A percentile compares a stretch with the other conserved stretches of the same genome.
These are phyloP conservation scores for Drosophila affinis DNA, from an alignment of 2,888 invertebrate species.

Conservation along the genomic window DNA sequence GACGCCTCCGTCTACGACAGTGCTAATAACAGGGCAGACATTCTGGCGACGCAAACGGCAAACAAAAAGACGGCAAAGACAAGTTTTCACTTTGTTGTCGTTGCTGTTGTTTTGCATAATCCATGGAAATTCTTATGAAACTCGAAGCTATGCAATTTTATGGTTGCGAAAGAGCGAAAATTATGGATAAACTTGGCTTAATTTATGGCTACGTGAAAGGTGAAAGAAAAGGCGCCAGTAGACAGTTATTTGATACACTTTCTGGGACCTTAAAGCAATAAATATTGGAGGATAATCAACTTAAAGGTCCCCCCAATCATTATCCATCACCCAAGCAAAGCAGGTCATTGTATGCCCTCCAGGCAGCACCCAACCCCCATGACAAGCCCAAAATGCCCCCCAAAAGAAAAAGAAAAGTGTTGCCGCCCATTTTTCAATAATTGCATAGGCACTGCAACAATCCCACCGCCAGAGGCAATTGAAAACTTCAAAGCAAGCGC, in stretches of 20 bases:
- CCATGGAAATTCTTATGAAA: constrained; percentile 53
- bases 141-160: constrained; percentile 39
- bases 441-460: constrained; percentile 45
- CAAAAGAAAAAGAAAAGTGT: constrained; percentile 28
- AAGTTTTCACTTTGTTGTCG: constrained; percentile 25
- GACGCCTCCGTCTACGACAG: not conserved
- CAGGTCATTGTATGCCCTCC: constrained; percentile 30
- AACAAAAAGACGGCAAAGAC: constrained; percentile 9
- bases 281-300: not conserved
- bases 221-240: constrained; percentile 1
- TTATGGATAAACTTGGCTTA: constrained; percentile 16
- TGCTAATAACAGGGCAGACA: constrained; percentile 41
- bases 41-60: constrained; percentile 36
- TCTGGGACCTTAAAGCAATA: not conserved
- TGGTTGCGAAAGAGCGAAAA: constrained; percentile 43
- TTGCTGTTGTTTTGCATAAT: constrained; percentile 46
- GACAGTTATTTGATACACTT: constrained; percentile 10
- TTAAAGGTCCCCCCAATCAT: no score
- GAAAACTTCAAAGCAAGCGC: constrained; percentile 45
- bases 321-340: not conserved
- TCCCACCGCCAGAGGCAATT: constrained; percentile 18
- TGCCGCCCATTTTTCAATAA: constrained; percentile 61
- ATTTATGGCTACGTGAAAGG: constrained; percentile 27
- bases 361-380: constrained; percentile 12
- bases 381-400: constrained; percentile 24